Conservation (phyloP, 2,797 vertebrate species). For the Loriculus beryllinus region DNA sequence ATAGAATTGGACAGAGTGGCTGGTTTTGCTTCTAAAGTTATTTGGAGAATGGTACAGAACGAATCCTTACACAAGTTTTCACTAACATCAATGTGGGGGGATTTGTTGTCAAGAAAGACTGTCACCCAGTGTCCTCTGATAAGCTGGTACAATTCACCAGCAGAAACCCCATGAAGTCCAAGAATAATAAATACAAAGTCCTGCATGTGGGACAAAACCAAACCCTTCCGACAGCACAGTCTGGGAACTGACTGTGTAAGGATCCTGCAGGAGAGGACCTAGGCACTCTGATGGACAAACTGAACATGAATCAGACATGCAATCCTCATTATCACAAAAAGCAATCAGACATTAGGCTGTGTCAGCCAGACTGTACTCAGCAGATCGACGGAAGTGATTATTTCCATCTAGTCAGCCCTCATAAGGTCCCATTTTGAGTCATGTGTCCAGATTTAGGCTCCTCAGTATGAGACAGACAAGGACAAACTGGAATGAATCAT, state of each 20-base stretch:
- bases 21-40: background rate
- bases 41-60: background rate
- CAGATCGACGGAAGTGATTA: background rate
- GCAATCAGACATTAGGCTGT: background rate
- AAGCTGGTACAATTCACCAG: background rate
- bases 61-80: background rate
- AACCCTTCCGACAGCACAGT: background rate
- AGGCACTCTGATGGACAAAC: background rate
- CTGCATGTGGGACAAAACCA: background rate
- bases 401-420: background rate
- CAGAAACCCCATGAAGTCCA: background rate
- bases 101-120: background rate
- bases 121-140: background rate
- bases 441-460: background rate
- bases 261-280: background rate
- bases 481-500: background rate
- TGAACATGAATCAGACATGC: fast-evolving
- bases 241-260: background rate
- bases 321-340: background rate
- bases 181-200: background rate
- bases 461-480: background rate
- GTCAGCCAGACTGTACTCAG: background rate
- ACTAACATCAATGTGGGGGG: background rate
- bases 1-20: background rate
- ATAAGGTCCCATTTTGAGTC: background rate